These are phyloP conservation scores for Nicator chloris DNA, from an alignment of 2,113 vertebrate species.

Conservation along the genomic window DNA sequence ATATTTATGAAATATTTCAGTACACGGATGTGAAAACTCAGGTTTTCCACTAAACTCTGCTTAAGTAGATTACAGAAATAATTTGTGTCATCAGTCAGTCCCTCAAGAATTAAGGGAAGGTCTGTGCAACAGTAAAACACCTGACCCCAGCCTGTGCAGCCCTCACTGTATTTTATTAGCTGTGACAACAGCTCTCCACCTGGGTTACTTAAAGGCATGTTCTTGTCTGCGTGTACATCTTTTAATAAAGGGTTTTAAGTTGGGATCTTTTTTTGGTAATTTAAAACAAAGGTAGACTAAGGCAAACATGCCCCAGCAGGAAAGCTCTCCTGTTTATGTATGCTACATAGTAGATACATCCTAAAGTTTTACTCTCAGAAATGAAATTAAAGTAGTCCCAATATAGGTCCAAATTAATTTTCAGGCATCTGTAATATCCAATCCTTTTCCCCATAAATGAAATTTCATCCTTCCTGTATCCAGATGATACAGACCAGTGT, in stretches of 20 bases:
- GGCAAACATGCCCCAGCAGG: background rate
- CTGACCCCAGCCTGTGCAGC: background rate
- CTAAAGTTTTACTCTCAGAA: background rate
- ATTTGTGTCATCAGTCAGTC: background rate
- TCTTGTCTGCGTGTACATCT: background rate
- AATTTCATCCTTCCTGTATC: background rate
- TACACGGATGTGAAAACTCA: background rate
- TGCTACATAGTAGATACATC: background rate
- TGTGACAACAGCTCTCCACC: background rate
- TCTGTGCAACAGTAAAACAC: background rate
- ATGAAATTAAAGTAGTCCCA: background rate
- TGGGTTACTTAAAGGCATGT: background rate
- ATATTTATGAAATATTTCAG: background rate
- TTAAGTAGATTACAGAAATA: background rate
- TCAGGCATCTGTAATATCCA: background rate
- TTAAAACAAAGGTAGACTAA: background rate
- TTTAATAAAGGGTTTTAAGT: background rate
- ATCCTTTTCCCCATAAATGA: background rate
- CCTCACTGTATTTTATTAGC: background rate
- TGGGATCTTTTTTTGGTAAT: background rate
- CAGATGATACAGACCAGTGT: background rate
- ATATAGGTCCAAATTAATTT: background rate
- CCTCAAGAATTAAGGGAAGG: background rate
- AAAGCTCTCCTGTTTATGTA: background rate
- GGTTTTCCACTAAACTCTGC: background rate